Evolutionary conservation across 2,888 invertebrate species (phyloP), one percentile per base, ranked within the genome.

Genomic region (Zaprionus bogoriensis): DNA sequence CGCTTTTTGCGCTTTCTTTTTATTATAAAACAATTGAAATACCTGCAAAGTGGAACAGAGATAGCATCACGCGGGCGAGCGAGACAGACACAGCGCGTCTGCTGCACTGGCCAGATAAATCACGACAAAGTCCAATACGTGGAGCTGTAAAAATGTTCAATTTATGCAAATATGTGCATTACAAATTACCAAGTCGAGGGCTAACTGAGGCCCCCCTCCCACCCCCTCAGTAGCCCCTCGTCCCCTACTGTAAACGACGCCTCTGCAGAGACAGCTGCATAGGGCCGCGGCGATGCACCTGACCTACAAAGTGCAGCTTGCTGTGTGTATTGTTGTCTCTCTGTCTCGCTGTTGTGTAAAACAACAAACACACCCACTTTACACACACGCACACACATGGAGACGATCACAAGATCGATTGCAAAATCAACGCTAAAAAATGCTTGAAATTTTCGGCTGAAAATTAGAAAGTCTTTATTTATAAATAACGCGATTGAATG

Each of bases 141-240:
- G 79, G n/a, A n/a, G 80, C 59, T 74, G 55, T 69, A 48, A 47
- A 78, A 67, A 61, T 78, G 38, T 72, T 70, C 65, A 62, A 86
- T 76, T 76, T 76, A 79, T 70, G 84, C 87, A 83, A 86, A 83
- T 86, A 86, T 83, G 76, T 83, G 77, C 84, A 86, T 78, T 78
- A 85, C 72, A 59, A 68, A 85, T 79, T 83, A 72, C 73, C 68
- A 72, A 79, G 58, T 70, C 47, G 53, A 72, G 65, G 64, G 75
- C 70, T 48, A 45, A 54, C 38, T 30, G 10, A 30, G 20, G 22
- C 7, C 14, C 10, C 23, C 28, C 20, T 17, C 23, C 44, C 23
- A 44, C 28, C 1, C 23, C 9, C 14, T 2, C 17, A n/a, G n/a
- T n/a, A n/a, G 39, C n/a, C 10, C 5, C 12, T n/a, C 2, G 3